Evolutionary conservation across 2,888 invertebrate species (phyloP).

Genomic region (Spodoptera picta): DNA sequence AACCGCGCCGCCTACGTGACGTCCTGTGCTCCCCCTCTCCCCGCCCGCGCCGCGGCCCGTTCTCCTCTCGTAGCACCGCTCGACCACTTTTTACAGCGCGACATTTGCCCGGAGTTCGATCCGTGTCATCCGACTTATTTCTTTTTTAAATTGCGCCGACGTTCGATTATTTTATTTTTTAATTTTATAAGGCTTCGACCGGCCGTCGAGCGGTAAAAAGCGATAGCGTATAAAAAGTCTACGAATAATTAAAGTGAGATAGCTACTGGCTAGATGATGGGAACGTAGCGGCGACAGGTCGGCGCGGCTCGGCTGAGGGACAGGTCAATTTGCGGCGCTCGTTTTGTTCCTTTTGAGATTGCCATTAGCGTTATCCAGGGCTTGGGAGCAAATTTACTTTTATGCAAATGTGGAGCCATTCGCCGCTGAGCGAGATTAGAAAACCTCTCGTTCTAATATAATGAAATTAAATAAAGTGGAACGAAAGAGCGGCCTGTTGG

Average conservation of each 20-base stretch:
- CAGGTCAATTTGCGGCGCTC: conserved; percentile 86
- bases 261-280: conserved; percentile 88
- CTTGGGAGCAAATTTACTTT: conserved; percentile 69
- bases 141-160: conserved; percentile 87
- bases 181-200: conserved; percentile 85
- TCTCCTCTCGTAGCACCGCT: conserved; percentile 67
- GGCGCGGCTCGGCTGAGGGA: conserved; percentile 79
- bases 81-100: conserved; percentile 88
- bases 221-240: conserved; percentile 85
- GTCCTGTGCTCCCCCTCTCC: conserved; percentile 74
- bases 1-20: conserved; percentile 88
- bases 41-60: conserved; percentile 50
- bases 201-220: conserved; percentile 85
- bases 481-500: conserved; percentile 67
- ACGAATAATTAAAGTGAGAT: conserved; percentile 89
- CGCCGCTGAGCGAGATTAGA: conserved; percentile 64
- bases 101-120: conserved; percentile 89
- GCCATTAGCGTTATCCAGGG: conserved; percentile 69
- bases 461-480: conserved; percentile 71
- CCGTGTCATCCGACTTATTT: conserved; percentile 89
- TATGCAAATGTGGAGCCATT: conserved; percentile 71
- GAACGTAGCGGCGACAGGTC: conserved; percentile 86
- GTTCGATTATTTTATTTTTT: conserved; percentile 86
- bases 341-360: conserved; percentile 75
- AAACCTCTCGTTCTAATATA: conserved; percentile 65